Conservation (phyloP, 2,113 vertebrate genomes). For the Hemichromis elongatus region DNA sequence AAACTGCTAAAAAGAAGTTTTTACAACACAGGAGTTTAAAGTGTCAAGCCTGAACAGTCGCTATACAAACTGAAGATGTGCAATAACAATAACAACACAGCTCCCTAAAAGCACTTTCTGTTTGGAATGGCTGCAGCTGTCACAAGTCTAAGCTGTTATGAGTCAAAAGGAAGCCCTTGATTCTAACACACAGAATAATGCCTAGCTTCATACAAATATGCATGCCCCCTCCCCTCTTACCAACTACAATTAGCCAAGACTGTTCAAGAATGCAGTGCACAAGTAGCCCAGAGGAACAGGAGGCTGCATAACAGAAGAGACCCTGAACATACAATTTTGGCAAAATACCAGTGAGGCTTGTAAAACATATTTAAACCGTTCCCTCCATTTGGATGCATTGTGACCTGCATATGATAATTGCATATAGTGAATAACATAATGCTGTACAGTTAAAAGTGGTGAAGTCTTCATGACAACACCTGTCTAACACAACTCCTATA, state of each 20-base stretch:
- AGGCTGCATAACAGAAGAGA: neutral
- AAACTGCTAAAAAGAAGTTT: neutral
- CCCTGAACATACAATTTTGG: neutral
- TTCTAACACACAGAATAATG: neutral
- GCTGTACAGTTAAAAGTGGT: no score
- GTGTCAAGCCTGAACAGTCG: neutral
- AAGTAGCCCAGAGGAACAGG: neutral
- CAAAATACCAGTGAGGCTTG: neutral
- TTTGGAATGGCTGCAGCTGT: neutral
- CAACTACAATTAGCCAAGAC: slow-evolving; percentile 54
- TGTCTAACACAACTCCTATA: neutral
- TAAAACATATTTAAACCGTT: neutral
- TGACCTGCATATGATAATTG: neutral
- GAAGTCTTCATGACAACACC: no score
- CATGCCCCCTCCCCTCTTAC: slow-evolving; percentile 22
- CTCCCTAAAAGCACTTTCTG: neutral
- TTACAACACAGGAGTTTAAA: neutral
- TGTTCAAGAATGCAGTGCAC: slow-evolving; percentile 7
- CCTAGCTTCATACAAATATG: neutral
- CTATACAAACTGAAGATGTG: neutral
- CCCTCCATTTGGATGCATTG: neutral
- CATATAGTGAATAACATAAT: neutral
- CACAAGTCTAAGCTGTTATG: neutral
- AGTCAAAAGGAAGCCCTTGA: neutral
- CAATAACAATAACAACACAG: neutral